These are phyloP conservation scores for Nipponia nippon DNA, from an alignment of 2,113 vertebrate genomes.

Conservation along the genomic window DNA sequence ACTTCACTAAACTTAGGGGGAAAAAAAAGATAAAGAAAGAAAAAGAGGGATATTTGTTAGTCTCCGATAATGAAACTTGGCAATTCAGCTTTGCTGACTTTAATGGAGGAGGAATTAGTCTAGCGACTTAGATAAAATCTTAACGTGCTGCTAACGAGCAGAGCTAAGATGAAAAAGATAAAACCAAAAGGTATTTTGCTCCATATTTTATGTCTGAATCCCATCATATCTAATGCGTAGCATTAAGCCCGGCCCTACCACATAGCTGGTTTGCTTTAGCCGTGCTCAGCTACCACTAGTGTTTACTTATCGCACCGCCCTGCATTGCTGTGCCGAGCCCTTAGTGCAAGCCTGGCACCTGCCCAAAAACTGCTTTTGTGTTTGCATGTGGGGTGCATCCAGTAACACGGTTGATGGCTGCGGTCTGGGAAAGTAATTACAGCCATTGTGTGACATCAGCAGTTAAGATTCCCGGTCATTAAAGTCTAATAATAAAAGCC, in stretches of 20 bases:
- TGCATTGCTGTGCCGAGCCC: background rate
- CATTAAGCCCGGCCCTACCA: rapidly evolving
- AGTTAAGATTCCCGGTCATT: background rate
- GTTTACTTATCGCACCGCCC: background rate
- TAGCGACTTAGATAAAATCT: background rate
- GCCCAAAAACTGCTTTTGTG: background rate
- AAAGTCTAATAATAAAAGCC: background rate
- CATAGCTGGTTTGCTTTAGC: background rate
- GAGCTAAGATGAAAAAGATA: background rate
- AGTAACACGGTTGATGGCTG: background rate
- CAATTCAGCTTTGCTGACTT: background rate
- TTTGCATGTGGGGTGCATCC: background rate
- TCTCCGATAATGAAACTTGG: background rate
- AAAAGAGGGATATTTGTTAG: background rate
- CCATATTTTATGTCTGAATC: background rate
- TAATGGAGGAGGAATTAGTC: background rate
- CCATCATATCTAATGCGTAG: background rate
- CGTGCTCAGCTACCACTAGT: background rate
- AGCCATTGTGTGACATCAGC: background rate
- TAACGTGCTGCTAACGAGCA: background rate
- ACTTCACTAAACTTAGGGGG: background rate
- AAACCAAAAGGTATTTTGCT: background rate
- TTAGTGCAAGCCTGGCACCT: background rate
- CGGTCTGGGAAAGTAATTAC: background rate
- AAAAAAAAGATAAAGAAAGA: background rate